Evolutionary conservation across 1,140 invertebrate genomes (phyloP).

Genomic region (Littorina saxatilis): DNA sequence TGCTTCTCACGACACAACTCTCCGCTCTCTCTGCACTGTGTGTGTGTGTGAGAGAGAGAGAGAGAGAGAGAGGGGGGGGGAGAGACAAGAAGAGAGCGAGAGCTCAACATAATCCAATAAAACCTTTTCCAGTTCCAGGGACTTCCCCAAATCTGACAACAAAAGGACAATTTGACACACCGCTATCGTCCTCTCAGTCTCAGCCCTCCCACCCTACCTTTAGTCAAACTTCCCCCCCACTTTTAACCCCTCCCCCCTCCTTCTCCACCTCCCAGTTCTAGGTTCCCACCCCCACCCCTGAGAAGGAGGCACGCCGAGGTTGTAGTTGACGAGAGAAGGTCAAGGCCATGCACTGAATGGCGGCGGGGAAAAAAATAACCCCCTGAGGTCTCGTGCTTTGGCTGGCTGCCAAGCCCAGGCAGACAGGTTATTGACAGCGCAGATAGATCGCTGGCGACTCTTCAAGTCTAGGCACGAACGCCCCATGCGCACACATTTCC

Average conservation of each 20-base stretch:
- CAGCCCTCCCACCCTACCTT: neutral
- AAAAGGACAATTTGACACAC: neutral
- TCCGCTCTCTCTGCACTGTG: no score
- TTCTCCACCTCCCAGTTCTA: neutral
- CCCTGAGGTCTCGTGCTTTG: slow-evolving; percentile 18
- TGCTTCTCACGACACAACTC: no score
- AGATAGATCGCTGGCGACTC: slow-evolving; percentile 1
- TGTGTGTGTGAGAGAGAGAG: no score
- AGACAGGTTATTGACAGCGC: slow-evolving; percentile 18
- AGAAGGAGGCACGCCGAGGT: neutral
- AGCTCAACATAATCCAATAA: neutral
- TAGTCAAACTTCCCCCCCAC: neutral
- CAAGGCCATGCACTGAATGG: neutral
- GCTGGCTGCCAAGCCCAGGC: neutral
- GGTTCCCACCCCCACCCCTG: neutral
- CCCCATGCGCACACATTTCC: no score
- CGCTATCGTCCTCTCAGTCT: no score
- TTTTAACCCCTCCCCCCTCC: neutral
- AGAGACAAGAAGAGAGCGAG: neutral
- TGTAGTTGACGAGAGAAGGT: neutral
- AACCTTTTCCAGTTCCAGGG: neutral
- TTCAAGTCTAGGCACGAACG: no score
- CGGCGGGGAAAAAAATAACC: neutral
- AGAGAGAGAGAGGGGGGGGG: no score
- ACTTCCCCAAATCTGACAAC: neutral